Conservation (phyloP, 2,888 invertebrate species). For the Rhamnusium bicolor region DNA sequence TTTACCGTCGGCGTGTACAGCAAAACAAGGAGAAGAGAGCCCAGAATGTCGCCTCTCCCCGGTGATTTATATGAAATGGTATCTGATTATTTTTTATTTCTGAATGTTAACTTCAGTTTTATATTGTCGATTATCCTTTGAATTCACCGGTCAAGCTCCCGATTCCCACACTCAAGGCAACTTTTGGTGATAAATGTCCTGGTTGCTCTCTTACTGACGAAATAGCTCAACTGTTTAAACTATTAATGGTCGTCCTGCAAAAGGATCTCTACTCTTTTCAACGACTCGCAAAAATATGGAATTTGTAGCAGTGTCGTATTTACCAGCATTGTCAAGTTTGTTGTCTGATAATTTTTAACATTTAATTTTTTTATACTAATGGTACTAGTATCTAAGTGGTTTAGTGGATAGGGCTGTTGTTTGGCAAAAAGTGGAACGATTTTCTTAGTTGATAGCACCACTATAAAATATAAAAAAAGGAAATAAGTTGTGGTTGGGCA, state of each 20-base stretch:
- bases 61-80: constrained; percentile 71
- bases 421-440: no score
- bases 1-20: constrained; percentile 49
- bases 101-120: constrained; percentile 72
- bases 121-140: constrained; percentile 72
- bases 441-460: no score
- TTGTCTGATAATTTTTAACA: no score
- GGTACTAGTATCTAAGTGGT: no score
- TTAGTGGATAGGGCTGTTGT: no score
- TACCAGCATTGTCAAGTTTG: not conserved
- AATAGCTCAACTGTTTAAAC: constrained; percentile 38
- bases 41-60: constrained; percentile 48
- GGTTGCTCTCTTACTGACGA: constrained; percentile 36
- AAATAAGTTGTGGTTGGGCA: no score
- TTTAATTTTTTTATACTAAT: no score
- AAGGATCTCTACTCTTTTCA: constrained; percentile 37
- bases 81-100: constrained; percentile 71
- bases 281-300: constrained; percentile 1
- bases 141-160: constrained; percentile 67
- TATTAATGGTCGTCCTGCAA: constrained; percentile 39
- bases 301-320: not conserved
- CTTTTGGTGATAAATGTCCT: constrained; percentile 65
- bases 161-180: constrained; percentile 69
- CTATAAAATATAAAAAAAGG: no score
- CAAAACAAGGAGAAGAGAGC: constrained; percentile 40